Percentiles rank a stretch among this genome's conserved stretches.
These are phyloP conservation scores for Dreissena rostriformis DNA, from an alignment of 1,140 invertebrate species.

Conservation along the genomic window DNA sequence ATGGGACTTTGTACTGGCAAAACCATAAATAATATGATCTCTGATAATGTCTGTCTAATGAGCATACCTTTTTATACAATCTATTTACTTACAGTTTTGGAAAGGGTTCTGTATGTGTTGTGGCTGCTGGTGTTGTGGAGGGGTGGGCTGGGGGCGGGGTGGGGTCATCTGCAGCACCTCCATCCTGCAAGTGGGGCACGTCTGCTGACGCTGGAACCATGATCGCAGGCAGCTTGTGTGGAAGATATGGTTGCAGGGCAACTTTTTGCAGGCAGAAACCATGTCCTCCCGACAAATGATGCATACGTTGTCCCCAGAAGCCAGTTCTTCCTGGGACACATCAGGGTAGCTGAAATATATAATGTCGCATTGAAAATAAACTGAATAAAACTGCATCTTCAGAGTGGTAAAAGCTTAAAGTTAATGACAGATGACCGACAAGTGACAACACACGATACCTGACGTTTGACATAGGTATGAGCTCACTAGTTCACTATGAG, in stretches of 20 bases:
- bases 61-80: background rate
- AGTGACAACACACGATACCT: too few relatives aligned
- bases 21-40: background rate
- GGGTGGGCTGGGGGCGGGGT: slow-evolving; percentile 59
- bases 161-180: slow-evolving; percentile 90
- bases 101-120: slow-evolving; percentile 61
- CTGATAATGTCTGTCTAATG: background rate
- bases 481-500: too few relatives aligned
- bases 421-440: too few relatives aligned
- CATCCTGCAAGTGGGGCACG: slow-evolving; percentile 98
- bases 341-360: slow-evolving; percentile 88
- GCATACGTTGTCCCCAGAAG: slow-evolving; percentile 98
- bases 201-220: slow-evolving; percentile 99
- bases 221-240: slow-evolving; percentile 98
- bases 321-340: slow-evolving; percentile 95
- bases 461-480: too few relatives aligned
- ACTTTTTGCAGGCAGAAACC: slow-evolving; percentile 90
- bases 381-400: too few relatives aligned
- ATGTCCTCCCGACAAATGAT: slow-evolving; percentile 99
- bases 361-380: too few relatives aligned
- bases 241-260: slow-evolving; percentile 99
- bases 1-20: too few relatives aligned
- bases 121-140: slow-evolving; percentile 57
- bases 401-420: too few relatives aligned
- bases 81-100: slow-evolving; percentile 59